Percentiles rank a stretch among this genome's conserved stretches.
Conservation (phyloP, 2,113 vertebrate genomes). For the Procapra przewalskii region DNA sequence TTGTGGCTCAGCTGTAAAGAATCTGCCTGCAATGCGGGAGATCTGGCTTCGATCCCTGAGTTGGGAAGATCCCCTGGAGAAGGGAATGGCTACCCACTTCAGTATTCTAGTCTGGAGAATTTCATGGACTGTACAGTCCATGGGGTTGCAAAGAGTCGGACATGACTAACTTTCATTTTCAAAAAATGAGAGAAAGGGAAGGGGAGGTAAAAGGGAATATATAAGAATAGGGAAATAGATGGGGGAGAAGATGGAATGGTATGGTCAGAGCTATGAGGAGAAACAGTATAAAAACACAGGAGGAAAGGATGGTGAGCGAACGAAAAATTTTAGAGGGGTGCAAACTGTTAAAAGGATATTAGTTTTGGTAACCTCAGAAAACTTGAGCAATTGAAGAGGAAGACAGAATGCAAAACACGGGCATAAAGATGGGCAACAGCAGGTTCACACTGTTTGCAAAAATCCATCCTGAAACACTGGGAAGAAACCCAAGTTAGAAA, state of each 20-base stretch:
- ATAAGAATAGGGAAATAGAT: neutral
- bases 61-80: neutral
- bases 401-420: constrained; percentile 1
- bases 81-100: neutral
- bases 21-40: neutral
- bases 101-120: neutral
- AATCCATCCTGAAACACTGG: neutral
- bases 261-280: neutral
- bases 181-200: neutral
- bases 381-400: neutral
- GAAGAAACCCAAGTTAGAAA: neutral
- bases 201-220: neutral
- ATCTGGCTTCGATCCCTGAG: neutral
- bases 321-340: neutral
- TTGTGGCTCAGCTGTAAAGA: neutral
- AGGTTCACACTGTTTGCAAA: neutral
- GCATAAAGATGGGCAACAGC: neutral
- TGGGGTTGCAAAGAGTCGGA: neutral
- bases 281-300: neutral
- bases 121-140: neutral
- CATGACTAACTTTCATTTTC: neutral
- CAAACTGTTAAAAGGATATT: neutral
- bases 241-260: neutral
- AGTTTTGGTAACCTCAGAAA: constrained; percentile 1
- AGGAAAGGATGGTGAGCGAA: neutral